A percentile compares a stretch with the other conserved stretches of the same genome.
These are phyloP conservation scores for Athene noctua DNA, from an alignment of 2,113 vertebrate species.

Conservation along the genomic window DNA sequence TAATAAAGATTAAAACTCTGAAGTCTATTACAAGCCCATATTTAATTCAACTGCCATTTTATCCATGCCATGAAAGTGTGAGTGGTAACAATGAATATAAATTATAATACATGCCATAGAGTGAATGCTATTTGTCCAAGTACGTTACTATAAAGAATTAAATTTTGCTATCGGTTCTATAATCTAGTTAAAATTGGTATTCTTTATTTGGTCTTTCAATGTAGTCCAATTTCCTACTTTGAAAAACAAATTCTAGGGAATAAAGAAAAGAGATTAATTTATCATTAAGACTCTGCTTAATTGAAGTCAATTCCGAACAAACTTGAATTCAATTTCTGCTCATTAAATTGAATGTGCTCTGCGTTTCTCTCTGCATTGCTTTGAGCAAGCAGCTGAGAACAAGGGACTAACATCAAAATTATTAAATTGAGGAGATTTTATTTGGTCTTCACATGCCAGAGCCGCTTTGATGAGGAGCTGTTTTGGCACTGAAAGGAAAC, in stretches of 20 bases:
- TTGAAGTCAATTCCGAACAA: constrained; percentile 99
- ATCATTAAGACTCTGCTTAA: constrained; percentile 98
- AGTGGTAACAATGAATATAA: constrained; percentile 86
- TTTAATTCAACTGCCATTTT: constrained; percentile 88
- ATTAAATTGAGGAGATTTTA: constrained; percentile 96
- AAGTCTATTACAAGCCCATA: constrained; percentile 84
- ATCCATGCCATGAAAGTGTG: constrained; percentile 83
- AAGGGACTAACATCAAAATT: constrained; percentile 95
- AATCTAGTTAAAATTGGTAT: constrained; percentile 94
- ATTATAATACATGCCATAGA: constrained; percentile 87
- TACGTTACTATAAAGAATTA: constrained; percentile 90
- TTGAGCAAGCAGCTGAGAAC: constrained; percentile 91
- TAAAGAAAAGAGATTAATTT: constrained; percentile 99
- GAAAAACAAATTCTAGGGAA: constrained; percentile 94
- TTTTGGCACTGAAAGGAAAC: constrained; percentile 88
- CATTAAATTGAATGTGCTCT: constrained; percentile 91
- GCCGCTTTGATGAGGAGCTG: constrained; percentile 88
- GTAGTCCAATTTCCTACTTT: constrained; percentile 93
- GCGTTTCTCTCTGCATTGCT: constrained; percentile 86
- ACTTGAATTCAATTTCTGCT: constrained; percentile 98
- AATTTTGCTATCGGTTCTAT: constrained; percentile 88
- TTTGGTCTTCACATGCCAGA: constrained; percentile 90
- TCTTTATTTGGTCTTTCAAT: constrained; percentile 91
- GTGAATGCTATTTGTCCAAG: constrained; percentile 85
- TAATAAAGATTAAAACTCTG: constrained; percentile 87